Base-by-base conservation (phyloP, 2,888 invertebrate genomes). In the Steromphala cineraria region DNA sequence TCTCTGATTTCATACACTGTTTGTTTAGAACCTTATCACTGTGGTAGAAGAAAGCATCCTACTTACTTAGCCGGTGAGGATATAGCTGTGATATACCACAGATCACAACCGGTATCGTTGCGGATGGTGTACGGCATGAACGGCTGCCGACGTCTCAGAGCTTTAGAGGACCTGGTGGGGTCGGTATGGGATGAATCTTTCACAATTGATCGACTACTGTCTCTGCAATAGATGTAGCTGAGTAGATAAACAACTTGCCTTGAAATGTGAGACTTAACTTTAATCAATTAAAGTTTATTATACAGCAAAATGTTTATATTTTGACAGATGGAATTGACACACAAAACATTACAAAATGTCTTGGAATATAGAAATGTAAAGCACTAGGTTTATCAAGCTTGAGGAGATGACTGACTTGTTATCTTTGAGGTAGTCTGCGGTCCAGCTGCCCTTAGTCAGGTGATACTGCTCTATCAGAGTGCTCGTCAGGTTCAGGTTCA, bases 111-210 rank as follows among this genome's bases (percentile, higher is more conserved):
- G 0, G 98, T 98, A 85, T 97, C 96, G 94, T 99, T 99, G 90
- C 96, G 96, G 82, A 99, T 94, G 13, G 97, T 97, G 94, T 97
- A 99, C 0, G 99, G 99, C 83, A 99, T 96, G 94, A 99, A 99
- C 4, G 99, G 98, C 31, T 96, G 96, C 78, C 98, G 95, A 19
- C 96, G 95, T 78, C 96, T 84, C 31, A 85, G 83, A 21, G 81
- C 84, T 53, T 75, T 79, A 31, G 40, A 40, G 1, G 75, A 28
- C 2, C n/a, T 31, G 17, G 31, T 31, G 10, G 75, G 53, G 15
- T 56, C 31, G 19, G 36, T 28, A 46, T 62, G 21, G 53, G 17
- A 24, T 7, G 62, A 40, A 10, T 78, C 46, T 46, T 67, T 52
- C 28, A 19, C n/a, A 13, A 71, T 46, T 3, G 19, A 55, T 56